A percentile compares a stretch with the other conserved stretches of the same genome.
phyloP scores from a whole-genome alignment of 2,888 invertebrate species.

The Watsonalla cultraria region DNA sequence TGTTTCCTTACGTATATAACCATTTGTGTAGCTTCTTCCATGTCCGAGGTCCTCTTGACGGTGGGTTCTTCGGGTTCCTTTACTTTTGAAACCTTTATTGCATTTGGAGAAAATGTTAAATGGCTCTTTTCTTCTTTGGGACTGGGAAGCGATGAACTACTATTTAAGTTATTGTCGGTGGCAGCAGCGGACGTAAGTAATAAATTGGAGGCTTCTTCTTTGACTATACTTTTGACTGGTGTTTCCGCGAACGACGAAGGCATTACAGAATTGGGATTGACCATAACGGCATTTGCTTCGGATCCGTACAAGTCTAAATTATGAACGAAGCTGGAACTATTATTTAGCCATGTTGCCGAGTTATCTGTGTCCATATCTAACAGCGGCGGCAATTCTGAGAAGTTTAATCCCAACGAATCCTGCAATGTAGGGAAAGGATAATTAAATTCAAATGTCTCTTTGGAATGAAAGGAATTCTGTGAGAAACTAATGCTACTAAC shows the following conservation, averaged over 20 bases:
- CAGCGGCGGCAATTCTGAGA: slow-evolving; percentile 80
- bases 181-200: slow-evolving; percentile 64
- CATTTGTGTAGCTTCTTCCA: slow-evolving; percentile 74
- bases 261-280: slow-evolving; percentile 94
- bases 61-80: slow-evolving; percentile 50
- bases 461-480: not conserved
- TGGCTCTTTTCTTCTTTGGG: slow-evolving; percentile 84
- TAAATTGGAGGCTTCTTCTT: slow-evolving; percentile 70
- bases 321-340: slow-evolving; percentile 82
- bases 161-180: slow-evolving; percentile 47
- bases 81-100: slow-evolving; percentile 81
- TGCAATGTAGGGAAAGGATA: slow-evolving; percentile 32
- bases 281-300: slow-evolving; percentile 88
- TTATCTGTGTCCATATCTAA: slow-evolving; percentile 83
- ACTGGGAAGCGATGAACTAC: slow-evolving; percentile 73
- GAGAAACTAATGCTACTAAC: slow-evolving; percentile 39
- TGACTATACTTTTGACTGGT: slow-evolving; percentile 64
- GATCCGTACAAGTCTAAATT: slow-evolving; percentile 83
- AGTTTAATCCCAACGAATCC: slow-evolving; percentile 81
- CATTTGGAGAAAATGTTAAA: slow-evolving; percentile 84
- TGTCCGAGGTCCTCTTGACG: slow-evolving; percentile 32
- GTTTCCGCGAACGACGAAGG: slow-evolving; percentile 83
- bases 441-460: not conserved
- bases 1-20: slow-evolving; percentile 70
- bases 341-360: slow-evolving; percentile 79